A percentile compares a stretch with the other conserved stretches of the same genome.
Evolutionary conservation across 2,113 vertebrate genomes (phyloP).

Genomic region (Peromyscus polionotus): DNA sequence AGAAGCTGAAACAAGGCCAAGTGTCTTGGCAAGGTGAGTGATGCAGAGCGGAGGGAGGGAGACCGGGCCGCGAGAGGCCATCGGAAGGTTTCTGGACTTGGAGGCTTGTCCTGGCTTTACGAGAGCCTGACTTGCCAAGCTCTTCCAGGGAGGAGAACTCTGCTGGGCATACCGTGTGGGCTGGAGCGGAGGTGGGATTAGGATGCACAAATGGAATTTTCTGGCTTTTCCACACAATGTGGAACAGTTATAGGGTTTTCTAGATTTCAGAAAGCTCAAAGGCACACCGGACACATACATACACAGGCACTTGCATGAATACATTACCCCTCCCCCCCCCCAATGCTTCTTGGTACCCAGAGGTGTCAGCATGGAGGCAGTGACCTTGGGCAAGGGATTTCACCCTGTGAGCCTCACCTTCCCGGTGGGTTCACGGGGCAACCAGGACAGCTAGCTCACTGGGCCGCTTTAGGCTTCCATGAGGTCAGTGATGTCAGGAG

Average conservation of each 20-base stretch:
- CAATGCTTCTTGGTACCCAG: not conserved
- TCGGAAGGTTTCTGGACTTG: conserved; percentile 23
- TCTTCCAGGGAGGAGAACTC: conserved; percentile 55
- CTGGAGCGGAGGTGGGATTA: not conserved
- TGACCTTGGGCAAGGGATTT: not conserved
- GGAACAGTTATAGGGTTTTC: not conserved
- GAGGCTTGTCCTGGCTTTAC: conserved; percentile 48
- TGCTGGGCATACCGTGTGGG: not conserved
- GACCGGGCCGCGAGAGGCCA: not conserved
- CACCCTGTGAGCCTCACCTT: not conserved
- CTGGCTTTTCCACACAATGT: not conserved
- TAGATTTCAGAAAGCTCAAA: not conserved
- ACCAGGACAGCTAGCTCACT: not conserved
- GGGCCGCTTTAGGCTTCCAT: not conserved
- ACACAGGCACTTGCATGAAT: too few relatives aligned
- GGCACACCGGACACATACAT: fast-evolving
- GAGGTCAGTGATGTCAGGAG: not conserved
- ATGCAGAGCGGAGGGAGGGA: not conserved
- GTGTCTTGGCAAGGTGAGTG: not conserved
- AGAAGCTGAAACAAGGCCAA: conserved; percentile 34
- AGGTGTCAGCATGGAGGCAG: not conserved
- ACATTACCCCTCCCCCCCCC: too few relatives aligned
- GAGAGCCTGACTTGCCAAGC: not conserved
- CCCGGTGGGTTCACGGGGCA: not conserved
- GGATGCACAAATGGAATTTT: not conserved